Evolutionary conservation across 2,113 vertebrate genomes (phyloP), one percentile per base, ranked within the genome.

Genomic region (Myotis lucifugus): DNA sequence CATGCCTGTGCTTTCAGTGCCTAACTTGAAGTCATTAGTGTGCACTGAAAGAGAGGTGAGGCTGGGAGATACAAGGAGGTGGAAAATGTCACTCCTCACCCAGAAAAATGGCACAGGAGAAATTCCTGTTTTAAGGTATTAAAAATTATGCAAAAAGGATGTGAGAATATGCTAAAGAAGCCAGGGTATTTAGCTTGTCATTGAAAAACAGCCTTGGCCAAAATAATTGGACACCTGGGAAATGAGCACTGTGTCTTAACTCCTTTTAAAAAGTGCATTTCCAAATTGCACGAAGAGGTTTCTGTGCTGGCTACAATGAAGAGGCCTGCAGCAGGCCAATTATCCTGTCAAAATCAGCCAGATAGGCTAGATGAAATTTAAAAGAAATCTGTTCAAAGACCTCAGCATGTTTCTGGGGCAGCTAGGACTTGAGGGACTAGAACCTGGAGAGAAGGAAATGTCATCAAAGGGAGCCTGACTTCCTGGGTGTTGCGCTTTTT

Each of bases 191-290:
- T 93, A 88, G 34, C 32, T 84, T 92, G 23, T 64, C 94, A 95
- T 74, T 74, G 85, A 96, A 93, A 70, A 54, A 73, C 73, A 90
- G 72, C 27, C 78, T 96, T 90, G 73, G 86, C 90, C 73, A 93
- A 91, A 95, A 91, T 96, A 96, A 95, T 94, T 96, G 85, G 59
- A 91, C 88, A 92, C 72, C 67, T 96, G 94, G 83, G 85, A 96
- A 96, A 81, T 59, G 50, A 88, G 9, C 18, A 50, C 34, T 90
- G 34, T 84, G 92, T 86, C 61, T 67, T 88, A 59, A 81, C 32
- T 87, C 72, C 25, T 88, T 93, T 95, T 72, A 19, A 95, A 95
- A 90, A 73, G 5, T 79, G 23, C 14, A 88, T 95, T 95, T 95
- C 52, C 42, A n/a, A 91, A 70, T 50, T 54, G 12, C 32, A 69